phyloP scores from a whole-genome alignment of 2,888 invertebrate species.

The Siphonodentalium dalli region DNA sequence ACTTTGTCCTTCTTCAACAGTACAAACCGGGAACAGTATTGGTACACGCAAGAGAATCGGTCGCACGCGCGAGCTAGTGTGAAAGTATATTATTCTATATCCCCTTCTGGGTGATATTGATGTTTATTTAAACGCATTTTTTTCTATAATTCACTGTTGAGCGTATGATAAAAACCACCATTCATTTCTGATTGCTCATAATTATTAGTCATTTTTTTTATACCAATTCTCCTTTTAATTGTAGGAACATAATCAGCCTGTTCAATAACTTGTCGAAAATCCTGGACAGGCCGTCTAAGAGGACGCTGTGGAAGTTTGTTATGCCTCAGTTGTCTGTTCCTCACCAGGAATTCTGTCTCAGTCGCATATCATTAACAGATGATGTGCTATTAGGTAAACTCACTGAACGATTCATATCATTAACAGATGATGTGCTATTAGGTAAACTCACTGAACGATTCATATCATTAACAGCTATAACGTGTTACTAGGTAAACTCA shows the following conservation, averaged over 20 bases:
- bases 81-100: no score
- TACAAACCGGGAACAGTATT: no score
- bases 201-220: no score
- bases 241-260: conserved; percentile 55
- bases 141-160: no score
- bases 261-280: conserved; percentile 41
- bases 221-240: conserved; percentile 14
- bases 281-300: conserved; percentile 61
- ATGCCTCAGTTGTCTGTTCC: conserved; percentile 46
- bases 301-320: conserved; percentile 59
- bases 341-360: conserved; percentile 55
- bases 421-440: conserved; percentile 39
- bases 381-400: conserved; percentile 44
- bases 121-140: no score
- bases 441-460: no score
- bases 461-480: conserved; percentile 42
- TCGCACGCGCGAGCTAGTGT: no score
- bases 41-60: no score
- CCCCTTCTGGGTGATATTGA: no score
- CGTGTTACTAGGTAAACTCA: conserved; percentile 44
- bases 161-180: neutral
- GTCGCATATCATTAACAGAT: conserved; percentile 43
- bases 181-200: neutral
- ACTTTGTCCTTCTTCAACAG: no score
- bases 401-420: no score